A percentile compares a stretch with the other conserved stretches of the same genome.
Evolutionary conservation across 2,113 vertebrate genomes (phyloP).

Genomic region (Rhinolophus sinicus): DNA sequence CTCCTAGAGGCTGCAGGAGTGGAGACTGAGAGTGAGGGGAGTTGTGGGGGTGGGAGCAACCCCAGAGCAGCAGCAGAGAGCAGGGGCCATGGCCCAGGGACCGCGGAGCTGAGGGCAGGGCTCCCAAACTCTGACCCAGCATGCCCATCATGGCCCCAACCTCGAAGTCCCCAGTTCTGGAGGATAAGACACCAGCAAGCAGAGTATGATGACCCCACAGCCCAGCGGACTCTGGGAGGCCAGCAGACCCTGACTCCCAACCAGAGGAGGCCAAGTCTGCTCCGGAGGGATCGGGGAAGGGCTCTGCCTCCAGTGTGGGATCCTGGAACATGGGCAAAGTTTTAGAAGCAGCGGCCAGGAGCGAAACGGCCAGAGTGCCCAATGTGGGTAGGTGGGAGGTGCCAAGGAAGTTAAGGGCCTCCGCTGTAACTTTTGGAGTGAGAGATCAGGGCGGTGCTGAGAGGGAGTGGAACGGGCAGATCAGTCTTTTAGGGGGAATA

Average conservation of each 20-base stretch:
- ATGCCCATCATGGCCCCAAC: accelerated
- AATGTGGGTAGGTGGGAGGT: background rate
- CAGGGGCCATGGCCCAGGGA: background rate
- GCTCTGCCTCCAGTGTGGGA: background rate
- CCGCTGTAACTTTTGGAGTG: background rate
- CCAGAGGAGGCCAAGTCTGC: background rate
- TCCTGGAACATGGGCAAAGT: background rate
- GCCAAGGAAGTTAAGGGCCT: background rate
- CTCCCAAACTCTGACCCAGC: background rate
- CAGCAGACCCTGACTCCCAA: background rate
- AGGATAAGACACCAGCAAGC: background rate
- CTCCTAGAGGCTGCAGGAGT: background rate
- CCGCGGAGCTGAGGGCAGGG: background rate
- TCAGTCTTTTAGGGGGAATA: background rate
- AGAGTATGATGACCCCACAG: background rate
- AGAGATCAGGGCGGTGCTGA: background rate
- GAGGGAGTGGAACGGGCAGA: too few relatives aligned
- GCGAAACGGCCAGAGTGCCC: background rate
- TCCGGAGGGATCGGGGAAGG: background rate
- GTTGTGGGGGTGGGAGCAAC: background rate
- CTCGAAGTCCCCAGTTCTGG: background rate
- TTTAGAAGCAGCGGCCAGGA: background rate
- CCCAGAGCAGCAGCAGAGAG: background rate
- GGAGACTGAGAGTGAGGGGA: background rate
- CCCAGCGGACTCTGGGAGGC: background rate